Conservation (phyloP, 2,888 invertebrate genomes). For the Prosapia bicincta region DNA sequence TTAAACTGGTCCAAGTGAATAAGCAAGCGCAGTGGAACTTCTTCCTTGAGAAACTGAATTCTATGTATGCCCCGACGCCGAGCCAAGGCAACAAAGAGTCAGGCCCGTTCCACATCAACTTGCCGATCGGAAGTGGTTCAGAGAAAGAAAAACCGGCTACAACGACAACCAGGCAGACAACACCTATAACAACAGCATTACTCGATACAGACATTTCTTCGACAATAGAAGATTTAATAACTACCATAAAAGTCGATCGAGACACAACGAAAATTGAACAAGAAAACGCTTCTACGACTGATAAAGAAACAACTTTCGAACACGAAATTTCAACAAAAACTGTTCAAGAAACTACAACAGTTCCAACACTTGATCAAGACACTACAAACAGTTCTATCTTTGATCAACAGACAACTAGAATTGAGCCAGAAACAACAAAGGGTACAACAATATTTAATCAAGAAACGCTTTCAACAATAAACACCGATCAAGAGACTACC, state of each 20-base stretch:
- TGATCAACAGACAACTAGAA: background rate
- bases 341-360: background rate
- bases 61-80: slow-evolving; percentile 37
- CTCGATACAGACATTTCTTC: background rate
- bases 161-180: background rate
- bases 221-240: background rate
- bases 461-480: background rate
- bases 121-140: slow-evolving; percentile 37
- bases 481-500: background rate
- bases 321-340: background rate
- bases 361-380: background rate
- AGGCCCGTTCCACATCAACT: slow-evolving; percentile 40
- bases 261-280: background rate
- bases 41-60: slow-evolving; percentile 39
- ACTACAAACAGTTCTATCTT: background rate
- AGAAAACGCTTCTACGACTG: background rate
- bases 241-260: background rate
- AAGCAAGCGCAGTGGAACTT: slow-evolving; percentile 39
- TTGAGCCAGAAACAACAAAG: background rate
- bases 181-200: background rate
- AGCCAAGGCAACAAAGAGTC: slow-evolving; percentile 31
- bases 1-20: slow-evolving; percentile 39
- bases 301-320: background rate
- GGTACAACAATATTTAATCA: background rate
- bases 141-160: slow-evolving; percentile 2